Conservation (phyloP, 2,797 vertebrate genomes). For the Rachycentron canadum region DNA sequence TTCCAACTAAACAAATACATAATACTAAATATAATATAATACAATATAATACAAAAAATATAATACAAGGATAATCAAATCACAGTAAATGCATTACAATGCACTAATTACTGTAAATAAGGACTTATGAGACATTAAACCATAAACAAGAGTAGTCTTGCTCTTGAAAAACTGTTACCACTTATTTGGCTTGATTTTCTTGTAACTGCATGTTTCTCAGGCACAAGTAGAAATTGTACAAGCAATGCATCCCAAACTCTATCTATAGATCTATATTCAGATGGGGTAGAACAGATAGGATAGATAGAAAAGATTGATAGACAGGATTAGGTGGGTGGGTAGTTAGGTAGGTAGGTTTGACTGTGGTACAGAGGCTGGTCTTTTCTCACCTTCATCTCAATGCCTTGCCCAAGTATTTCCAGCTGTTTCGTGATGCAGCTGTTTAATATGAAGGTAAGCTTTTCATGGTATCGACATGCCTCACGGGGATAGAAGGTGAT, state of each 20-base stretch:
- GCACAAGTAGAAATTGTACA: too few relatives aligned
- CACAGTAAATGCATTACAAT: background rate
- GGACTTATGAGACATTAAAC: background rate
- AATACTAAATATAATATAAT: background rate
- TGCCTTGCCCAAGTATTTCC: slow-evolving; percentile 88
- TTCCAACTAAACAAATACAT: slow-evolving; percentile 79
- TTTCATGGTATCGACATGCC: slow-evolving; percentile 82
- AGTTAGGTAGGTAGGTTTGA: background rate
- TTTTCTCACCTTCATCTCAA: slow-evolving; percentile 88
- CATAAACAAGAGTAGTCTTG: background rate
- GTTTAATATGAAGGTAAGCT: slow-evolving; percentile 88
- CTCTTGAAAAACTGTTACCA: background rate
- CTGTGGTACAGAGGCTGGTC: background rate
- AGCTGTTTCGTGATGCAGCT: slow-evolving; percentile 82
- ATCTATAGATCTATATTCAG: too few relatives aligned
- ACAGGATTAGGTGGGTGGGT: too few relatives aligned
- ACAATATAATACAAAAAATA: too few relatives aligned
- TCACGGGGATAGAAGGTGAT: slow-evolving; percentile 89
- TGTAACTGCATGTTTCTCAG: too few relatives aligned
- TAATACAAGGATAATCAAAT: background rate
- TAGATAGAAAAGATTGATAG: too few relatives aligned
- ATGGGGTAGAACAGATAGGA: too few relatives aligned
- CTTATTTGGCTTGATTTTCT: too few relatives aligned
- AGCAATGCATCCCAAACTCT: too few relatives aligned
- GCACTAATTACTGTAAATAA: background rate